A percentile compares a stretch with the other conserved stretches of the same genome.
Conservation (phyloP, 2,888 invertebrate genomes). For the Carabus problematicus region DNA sequence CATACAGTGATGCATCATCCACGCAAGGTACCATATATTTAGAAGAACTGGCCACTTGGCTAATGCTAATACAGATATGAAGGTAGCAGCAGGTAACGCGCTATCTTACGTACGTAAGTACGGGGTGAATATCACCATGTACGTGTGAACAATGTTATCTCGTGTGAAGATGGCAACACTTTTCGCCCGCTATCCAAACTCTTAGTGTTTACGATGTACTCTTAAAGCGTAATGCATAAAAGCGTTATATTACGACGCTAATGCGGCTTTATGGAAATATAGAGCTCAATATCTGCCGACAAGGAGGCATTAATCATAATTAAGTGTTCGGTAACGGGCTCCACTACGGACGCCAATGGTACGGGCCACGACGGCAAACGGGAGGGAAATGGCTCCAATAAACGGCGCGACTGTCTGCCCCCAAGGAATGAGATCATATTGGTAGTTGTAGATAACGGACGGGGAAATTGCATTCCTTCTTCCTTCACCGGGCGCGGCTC, state of each 20-base stretch:
- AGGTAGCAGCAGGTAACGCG: too few species aligned
- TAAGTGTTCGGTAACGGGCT: constrained; percentile 56
- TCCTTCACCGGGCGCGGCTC: too few species aligned
- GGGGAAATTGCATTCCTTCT: constrained; percentile 56
- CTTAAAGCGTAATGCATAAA: constrained; percentile 53
- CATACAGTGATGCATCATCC: too few species aligned
- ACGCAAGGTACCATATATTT: too few species aligned
- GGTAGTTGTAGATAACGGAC: constrained; percentile 55
- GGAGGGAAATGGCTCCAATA: constrained; percentile 56
- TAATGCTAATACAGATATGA: too few species aligned
- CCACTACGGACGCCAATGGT: constrained; percentile 4
- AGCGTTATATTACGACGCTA: constrained; percentile 61
- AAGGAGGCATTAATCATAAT: constrained; percentile 57
- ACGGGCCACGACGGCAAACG: constrained; percentile 49
- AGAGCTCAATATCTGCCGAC: constrained; percentile 64
- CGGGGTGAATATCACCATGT: too few species aligned
- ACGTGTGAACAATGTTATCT: constrained; percentile 37
- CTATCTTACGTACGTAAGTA: too few species aligned
- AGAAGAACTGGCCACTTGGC: too few species aligned
- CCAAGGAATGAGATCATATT: constrained; percentile 55
- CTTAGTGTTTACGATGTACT: constrained; percentile 53
- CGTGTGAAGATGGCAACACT: constrained; percentile 29
- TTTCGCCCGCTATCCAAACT: constrained; percentile 51
- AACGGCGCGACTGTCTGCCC: constrained; percentile 55
- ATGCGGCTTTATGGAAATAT: constrained; percentile 67